Conservation (phyloP, 1,140 invertebrate genomes). For the Ceratosolen fusciceps region DNA sequence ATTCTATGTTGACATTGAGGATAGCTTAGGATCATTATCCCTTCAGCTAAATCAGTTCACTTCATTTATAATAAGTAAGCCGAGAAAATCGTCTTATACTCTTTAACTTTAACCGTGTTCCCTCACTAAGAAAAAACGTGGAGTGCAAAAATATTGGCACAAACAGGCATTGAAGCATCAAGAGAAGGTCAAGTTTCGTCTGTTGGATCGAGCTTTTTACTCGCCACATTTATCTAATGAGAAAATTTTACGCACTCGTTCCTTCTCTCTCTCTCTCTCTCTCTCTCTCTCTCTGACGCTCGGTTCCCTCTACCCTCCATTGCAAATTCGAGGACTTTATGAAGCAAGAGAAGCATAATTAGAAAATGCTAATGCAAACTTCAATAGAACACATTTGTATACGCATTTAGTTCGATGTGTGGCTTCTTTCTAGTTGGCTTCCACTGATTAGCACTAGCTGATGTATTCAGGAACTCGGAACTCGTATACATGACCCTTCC, state of each 20-base stretch:
- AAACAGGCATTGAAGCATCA: neutral
- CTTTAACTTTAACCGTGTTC: neutral
- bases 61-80: neutral
- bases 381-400: neutral
- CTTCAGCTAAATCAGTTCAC: neutral
- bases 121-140: no score
- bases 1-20: no score
- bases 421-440: conserved; percentile 8
- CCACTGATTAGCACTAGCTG: conserved; percentile 16
- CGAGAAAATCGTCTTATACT: neutral
- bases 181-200: neutral
- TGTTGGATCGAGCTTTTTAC: neutral
- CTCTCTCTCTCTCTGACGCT: neutral
- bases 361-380: conserved; percentile 28
- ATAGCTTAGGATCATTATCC: neutral
- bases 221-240: neutral
- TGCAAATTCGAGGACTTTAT: neutral
- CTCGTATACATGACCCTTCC: neutral
- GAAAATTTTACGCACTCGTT: neutral
- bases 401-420: neutral
- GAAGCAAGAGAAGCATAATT: conserved; percentile 1
- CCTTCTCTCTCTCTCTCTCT: neutral
- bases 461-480: neutral
- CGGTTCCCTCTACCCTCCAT: neutral
- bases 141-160: neutral